Base-by-base conservation (phyloP, 2,888 invertebrate genomes). In the Epistrophe grossulariae region DNA sequence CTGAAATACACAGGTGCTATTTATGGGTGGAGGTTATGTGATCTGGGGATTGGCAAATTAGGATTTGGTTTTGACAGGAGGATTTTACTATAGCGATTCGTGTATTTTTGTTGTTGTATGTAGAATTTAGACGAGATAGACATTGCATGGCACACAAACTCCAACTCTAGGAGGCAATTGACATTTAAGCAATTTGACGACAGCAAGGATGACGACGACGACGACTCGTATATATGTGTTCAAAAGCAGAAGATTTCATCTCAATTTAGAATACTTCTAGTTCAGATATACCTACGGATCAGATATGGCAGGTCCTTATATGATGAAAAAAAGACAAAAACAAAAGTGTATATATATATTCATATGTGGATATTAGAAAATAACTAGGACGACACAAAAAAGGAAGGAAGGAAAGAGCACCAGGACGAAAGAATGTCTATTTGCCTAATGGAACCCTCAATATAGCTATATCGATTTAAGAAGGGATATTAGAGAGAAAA, bases 291-390 rank as follows among this genome's bases (percentile, higher is more conserved):
- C 24, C 24, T 24, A 62, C 38, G 52, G 7, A 43, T 52, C 17
- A 35, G 60, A 48, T 57, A 85, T 59, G 71, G 74, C 60, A 84
- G 66, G 66, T 85, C 77, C 81, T 73, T 52, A 35, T 52, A 35
- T 55, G 60, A 31, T 17, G 19, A 55, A 45, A 11, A 38, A 52
- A 68, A 24, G 17, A 28, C 43, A 52, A 38, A 59, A 71, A 19
- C 24, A 70, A 28, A 78, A 43, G 77, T 2, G 17, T 11, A 85
- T 64, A 82, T 82, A 8, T 60, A 71, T 74, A 79, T 82, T 87
- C 82, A 87, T 87, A 87, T 87, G 82, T 78, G 85, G 81, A 82
- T 82, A 85, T 85, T 82, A 82, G 82, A 78, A 72, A 72, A 70
- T 70, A 74, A 79, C 55, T 66, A 55, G 62, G 76, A 74, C 79